These are phyloP conservation scores for Centropristis striata DNA, from an alignment of 2,113 vertebrate genomes.

Conservation along the genomic window DNA sequence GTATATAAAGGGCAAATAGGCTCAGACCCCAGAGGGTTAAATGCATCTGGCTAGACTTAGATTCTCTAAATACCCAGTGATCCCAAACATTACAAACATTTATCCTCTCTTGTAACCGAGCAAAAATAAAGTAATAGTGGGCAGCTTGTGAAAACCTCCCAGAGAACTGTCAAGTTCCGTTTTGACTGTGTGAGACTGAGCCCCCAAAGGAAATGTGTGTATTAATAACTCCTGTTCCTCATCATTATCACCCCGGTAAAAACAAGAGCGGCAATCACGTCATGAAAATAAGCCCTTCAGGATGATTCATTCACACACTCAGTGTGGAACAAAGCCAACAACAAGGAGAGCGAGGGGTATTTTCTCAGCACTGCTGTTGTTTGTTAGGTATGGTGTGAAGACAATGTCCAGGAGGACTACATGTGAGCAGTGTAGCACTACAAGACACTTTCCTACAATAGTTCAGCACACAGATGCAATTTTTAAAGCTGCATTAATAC, in stretches of 20 bases:
- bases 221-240: slow-evolving; percentile 74
- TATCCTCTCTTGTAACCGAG: slow-evolving; percentile 8
- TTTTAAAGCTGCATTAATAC: not conserved
- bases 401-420: slow-evolving; percentile 6
- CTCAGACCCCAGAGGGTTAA: too few species aligned
- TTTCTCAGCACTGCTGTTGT: slow-evolving; percentile 34
- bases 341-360: slow-evolving; percentile 14
- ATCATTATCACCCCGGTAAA: slow-evolving; percentile 62
- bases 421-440: not conserved
- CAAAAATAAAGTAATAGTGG: slow-evolving; percentile 22
- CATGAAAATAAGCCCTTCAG: slow-evolving; percentile 59
- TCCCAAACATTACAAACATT: not conserved
- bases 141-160: slow-evolving; percentile 49
- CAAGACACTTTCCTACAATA: not conserved
- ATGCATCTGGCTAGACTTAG: too few species aligned
- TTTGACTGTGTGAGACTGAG: slow-evolving; percentile 59
- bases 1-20: too few species aligned
- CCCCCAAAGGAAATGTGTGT: slow-evolving; percentile 64
- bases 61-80: not conserved
- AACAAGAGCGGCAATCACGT: slow-evolving; percentile 65
- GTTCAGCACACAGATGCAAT: not conserved
- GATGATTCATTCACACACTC: slow-evolving; percentile 57
- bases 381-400: slow-evolving; percentile 20
- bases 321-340: slow-evolving; percentile 56
- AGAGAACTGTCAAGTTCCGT: slow-evolving; percentile 58